These are phyloP conservation scores for Cichladusa arquata DNA, from an alignment of 2,113 vertebrate species.

Conservation along the genomic window DNA sequence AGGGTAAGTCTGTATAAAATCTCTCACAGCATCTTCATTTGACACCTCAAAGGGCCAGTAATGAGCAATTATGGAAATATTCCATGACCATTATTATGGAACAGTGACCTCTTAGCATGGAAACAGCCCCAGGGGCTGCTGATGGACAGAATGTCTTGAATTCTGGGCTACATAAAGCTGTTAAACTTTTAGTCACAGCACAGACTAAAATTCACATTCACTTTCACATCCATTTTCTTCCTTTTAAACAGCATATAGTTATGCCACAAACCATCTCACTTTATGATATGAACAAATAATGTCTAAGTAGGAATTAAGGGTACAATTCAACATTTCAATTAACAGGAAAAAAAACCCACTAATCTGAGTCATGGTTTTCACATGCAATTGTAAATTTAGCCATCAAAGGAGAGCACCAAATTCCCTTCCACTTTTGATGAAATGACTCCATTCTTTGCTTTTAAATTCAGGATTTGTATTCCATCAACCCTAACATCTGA, in stretches of 20 bases:
- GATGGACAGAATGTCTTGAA: background rate
- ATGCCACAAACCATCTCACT: background rate
- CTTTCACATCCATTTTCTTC: background rate
- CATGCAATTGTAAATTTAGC: background rate
- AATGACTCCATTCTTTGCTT: background rate
- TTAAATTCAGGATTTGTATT: background rate
- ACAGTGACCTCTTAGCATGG: background rate
- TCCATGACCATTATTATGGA: background rate
- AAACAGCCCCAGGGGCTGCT: background rate
- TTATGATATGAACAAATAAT: background rate
- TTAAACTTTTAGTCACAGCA: background rate
- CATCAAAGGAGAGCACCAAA: background rate
- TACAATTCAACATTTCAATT: background rate
- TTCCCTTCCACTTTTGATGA: background rate
- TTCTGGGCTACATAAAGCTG: background rate
- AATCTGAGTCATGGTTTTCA: background rate
- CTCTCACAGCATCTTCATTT: background rate
- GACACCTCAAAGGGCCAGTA: background rate
- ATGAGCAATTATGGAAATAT: background rate
- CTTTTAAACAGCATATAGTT: background rate
- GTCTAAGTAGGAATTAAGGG: background rate
- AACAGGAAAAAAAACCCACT: background rate
- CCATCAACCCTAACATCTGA: background rate
- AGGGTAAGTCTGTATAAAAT: background rate
- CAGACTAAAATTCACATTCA: background rate